A percentile compares a stretch with the other conserved stretches of the same genome.
These are phyloP conservation scores for Clarias fuscus DNA, from an alignment of 2,797 vertebrate species.

Conservation along the genomic window DNA sequence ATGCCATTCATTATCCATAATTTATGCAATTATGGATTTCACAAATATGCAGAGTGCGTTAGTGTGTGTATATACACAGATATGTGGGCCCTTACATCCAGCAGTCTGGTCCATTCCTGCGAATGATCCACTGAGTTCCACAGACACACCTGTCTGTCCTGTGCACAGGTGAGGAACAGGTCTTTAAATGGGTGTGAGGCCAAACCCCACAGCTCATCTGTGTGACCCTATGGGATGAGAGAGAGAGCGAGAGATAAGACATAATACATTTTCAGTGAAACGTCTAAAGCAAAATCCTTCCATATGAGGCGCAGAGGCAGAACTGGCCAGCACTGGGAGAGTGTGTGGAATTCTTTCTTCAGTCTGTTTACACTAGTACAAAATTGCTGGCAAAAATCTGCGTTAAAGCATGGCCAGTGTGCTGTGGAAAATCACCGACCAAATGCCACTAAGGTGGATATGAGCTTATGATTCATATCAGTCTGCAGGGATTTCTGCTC, in stretches of 20 bases:
- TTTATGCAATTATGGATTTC: too few relatives aligned
- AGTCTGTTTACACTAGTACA: slow-evolving; percentile 43
- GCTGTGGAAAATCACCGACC: slow-evolving; percentile 38
- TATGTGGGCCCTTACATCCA: slow-evolving; percentile 79
- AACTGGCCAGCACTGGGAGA: slow-evolving; percentile 30
- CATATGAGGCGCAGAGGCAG: slow-evolving; percentile 2
- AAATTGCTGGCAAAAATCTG: slow-evolving; percentile 17
- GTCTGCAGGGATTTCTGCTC: not conserved
- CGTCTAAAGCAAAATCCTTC: not conserved
- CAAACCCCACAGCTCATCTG: slow-evolving; percentile 96
- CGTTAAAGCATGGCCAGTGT: not conserved
- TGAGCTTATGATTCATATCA: slow-evolving; percentile 7
- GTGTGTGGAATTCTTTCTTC: slow-evolving; percentile 30
- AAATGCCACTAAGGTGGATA: not conserved
- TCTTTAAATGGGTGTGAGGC: slow-evolving; percentile 91
- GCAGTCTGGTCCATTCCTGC: slow-evolving; percentile 90
- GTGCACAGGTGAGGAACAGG: slow-evolving; percentile 91
- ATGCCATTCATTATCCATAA: too few relatives aligned
- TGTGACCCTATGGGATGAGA: slow-evolving; percentile 85
- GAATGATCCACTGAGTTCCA: slow-evolving; percentile 89
- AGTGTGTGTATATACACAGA: not conserved
- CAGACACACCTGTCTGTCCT: slow-evolving; percentile 93
- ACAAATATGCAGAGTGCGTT: too few relatives aligned
- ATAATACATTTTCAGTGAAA: not conserved
- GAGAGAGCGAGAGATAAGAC: not conserved